Conservation (phyloP, 2,113 vertebrate species). For the Aldabrachelys gigantea region DNA sequence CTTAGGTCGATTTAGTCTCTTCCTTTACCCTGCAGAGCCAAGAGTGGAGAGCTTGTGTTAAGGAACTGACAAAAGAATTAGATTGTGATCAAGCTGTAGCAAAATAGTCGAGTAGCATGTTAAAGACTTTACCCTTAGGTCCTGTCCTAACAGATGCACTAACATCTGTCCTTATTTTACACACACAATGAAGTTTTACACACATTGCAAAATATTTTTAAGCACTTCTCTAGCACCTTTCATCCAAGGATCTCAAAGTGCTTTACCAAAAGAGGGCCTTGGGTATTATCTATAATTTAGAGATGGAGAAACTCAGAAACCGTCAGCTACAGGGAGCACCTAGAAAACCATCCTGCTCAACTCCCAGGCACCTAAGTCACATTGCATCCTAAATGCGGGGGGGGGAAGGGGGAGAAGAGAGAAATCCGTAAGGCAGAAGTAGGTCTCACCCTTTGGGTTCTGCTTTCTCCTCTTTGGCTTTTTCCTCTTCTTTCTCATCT, state of each 20-base stretch:
- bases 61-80: neutral
- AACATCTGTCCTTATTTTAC: neutral
- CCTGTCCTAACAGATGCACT: fast-evolving
- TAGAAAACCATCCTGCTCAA: neutral
- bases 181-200: neutral
- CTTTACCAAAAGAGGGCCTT: neutral
- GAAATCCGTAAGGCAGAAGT: neutral
- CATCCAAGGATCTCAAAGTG: neutral
- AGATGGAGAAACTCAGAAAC: neutral
- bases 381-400: fast-evolving
- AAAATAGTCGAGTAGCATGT: fast-evolving
- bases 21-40: conserved; percentile 81
- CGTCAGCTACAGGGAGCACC: fast-evolving
- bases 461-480: conserved; percentile 83
- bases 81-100: neutral
- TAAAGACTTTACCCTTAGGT: fast-evolving
- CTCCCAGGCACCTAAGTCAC: fast-evolving
- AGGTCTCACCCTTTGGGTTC: conserved; percentile 84
- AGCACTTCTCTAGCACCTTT: neutral
- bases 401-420: too few species aligned
- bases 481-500: conserved; percentile 86
- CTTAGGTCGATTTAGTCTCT: conserved; percentile 82
- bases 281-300: neutral
- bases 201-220: fast-evolving
- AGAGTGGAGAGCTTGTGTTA: neutral